Base-by-base conservation (phyloP, 2,797 vertebrate species). In the Muraenolepis orangiensis region DNA sequence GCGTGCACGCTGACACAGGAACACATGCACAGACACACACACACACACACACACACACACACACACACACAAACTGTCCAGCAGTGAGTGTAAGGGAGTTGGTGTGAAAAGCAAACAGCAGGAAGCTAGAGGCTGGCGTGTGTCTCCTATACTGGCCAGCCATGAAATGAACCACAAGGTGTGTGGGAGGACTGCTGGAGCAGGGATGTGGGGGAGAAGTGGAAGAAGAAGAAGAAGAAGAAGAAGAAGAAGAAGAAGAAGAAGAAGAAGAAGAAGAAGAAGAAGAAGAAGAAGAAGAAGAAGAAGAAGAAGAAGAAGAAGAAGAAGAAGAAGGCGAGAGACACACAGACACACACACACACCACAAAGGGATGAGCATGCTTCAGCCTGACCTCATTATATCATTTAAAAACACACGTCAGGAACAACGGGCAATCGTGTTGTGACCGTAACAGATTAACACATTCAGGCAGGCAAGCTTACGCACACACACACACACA, bases 81-180 rank as follows among this genome's bases (percentile, higher is more conserved):
- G 57, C 57, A 64, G 57, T 64, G 57, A 26, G 57, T 64, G 57
- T 64, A 64, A 26, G 57, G 57, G 57, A 64, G 57, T 64, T 64
- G 57, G 57, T 64, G 57, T 64, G 57, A 64, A 64, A 64, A 64
- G 57, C 23, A 64, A 64, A 64, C 57, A 64, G 57, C 57, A 64
- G 57, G 57, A 64, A 26, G 57, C 57, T 2, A 26, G 57, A 64
- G 57, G 57, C 57, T 64, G 57, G 57, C 11, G 23, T n/a, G 23
- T 11, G n/a, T 64, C 57, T 64, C 23, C 57, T 64, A n/a, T n/a
- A 23, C 57, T 64, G 57, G 57, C 57, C 57, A 64, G 57, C 57
- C 57, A 26, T 64, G 57, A 64, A 64, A 64, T 64, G 57, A 64
- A 64, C 57, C 57, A 64, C 51, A 76, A 64, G 64, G 51, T 23